These are phyloP conservation scores for Hippopotamyrus pictus DNA, from an alignment of 2,797 vertebrate genomes.

Conservation along the genomic window DNA sequence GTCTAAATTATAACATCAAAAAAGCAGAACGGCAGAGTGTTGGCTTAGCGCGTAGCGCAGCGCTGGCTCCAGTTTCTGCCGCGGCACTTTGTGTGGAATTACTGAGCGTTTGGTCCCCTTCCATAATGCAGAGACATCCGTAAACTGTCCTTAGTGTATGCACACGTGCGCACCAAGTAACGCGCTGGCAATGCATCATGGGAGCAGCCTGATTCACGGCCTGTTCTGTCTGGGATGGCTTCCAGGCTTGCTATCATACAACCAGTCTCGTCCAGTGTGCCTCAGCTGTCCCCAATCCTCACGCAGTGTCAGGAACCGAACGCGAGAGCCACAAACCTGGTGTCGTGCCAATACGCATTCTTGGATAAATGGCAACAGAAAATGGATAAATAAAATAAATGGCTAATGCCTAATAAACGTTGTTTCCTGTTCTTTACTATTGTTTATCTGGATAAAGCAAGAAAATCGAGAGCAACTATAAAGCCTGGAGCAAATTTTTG, in stretches of 20 bases:
- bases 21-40: background rate
- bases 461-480: constrained; percentile 46
- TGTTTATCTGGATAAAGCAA: background rate
- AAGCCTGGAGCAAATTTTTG: constrained; percentile 70
- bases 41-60: background rate
- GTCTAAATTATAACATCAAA: background rate
- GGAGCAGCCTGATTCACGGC: background rate
- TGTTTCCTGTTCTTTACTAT: constrained; percentile 43
- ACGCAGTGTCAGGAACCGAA: background rate
- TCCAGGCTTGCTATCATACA: background rate
- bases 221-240: background rate
- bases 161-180: background rate
- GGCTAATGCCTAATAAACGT: constrained; percentile 58
- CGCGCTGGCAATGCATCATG: background rate
- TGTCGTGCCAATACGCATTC: background rate
- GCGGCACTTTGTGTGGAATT: background rate
- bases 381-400: constrained; percentile 51
- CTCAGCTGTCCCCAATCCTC: background rate
- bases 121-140: background rate
- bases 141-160: background rate
- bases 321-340: background rate
- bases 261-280: background rate
- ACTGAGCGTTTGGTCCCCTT: background rate
- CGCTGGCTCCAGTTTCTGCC: background rate
- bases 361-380: background rate